Percentiles rank a stretch among this genome's conserved stretches.
Evolutionary conservation across 2,888 invertebrate genomes (phyloP).

Genomic region (Axea sp.): DNA sequence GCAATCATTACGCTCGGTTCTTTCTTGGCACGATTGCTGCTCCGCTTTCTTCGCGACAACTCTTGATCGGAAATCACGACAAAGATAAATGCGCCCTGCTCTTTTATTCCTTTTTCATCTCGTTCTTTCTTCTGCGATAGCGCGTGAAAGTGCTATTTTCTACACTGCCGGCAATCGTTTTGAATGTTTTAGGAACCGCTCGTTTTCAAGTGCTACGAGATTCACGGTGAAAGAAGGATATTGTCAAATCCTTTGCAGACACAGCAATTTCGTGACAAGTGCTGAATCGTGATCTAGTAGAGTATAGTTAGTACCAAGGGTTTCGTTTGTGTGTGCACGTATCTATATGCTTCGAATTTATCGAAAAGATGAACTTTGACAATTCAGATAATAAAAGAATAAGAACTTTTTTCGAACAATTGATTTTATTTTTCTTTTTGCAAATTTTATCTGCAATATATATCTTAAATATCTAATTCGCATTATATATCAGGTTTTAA

Average conservation of each 20-base stretch:
- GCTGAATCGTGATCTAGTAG: conserved; percentile 56
- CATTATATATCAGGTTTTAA: too few species aligned
- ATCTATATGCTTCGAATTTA: conserved; percentile 36
- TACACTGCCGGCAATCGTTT: conserved; percentile 43
- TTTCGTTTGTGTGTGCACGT: conserved; percentile 32
- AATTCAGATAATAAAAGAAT: conserved; percentile 33
- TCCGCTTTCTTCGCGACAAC: conserved; percentile 42
- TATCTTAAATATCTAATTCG: too few species aligned
- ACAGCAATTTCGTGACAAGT: conserved; percentile 60
- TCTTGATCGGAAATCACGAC: conserved; percentile 52
- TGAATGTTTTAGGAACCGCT: conserved; percentile 56
- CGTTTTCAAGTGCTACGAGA: conserved; percentile 48
- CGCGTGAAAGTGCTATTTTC: conserved; percentile 49
- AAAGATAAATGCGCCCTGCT: conserved; percentile 35
- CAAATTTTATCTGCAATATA: too few species aligned
- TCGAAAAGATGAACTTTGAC: conserved; percentile 41
- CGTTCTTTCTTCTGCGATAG: conserved; percentile 26
- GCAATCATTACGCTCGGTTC: conserved; percentile 46
- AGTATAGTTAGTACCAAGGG: conserved; percentile 40
- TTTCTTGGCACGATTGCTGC: conserved; percentile 34
- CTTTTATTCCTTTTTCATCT: conserved; percentile 22
- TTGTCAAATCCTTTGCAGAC: conserved; percentile 61
- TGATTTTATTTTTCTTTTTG: too few species aligned
- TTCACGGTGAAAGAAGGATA: conserved; percentile 51
- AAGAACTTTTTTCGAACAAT: conserved; percentile 2